phyloP scores from a whole-genome alignment of 2,888 invertebrate genomes.

The Antitype chi region DNA sequence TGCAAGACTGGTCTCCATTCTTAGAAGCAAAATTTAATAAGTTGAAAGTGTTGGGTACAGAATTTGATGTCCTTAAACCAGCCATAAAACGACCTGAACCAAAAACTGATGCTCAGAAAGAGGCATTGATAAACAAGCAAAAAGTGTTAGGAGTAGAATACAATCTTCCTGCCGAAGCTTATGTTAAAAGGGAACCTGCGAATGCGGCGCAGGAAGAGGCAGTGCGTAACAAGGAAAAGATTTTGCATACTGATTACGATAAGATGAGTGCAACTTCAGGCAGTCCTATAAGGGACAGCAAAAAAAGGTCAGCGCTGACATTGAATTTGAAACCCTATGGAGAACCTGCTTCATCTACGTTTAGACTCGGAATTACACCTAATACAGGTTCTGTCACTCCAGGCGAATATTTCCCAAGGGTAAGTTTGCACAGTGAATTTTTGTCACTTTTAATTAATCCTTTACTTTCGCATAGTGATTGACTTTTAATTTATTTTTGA shows the following conservation, averaged over 20 bases:
- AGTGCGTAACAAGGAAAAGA: constrained; percentile 78
- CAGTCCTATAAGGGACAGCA: constrained; percentile 68
- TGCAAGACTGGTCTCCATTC: constrained; percentile 74
- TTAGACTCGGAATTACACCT: constrained; percentile 72
- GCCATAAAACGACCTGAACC: constrained; percentile 69
- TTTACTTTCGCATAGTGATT: not conserved
- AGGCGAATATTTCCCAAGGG: constrained; percentile 83
- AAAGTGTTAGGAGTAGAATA: constrained; percentile 92
- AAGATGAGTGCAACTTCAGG: constrained; percentile 46
- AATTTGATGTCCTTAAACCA: constrained; percentile 70
- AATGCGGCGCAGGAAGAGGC: constrained; percentile 86
- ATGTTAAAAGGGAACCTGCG: constrained; percentile 74
- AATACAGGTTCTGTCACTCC: constrained; percentile 82
- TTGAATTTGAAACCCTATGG: constrained; percentile 85
- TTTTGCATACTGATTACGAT: constrained; percentile 74
- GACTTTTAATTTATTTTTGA: constrained; percentile 1
- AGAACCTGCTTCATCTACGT: constrained; percentile 63
- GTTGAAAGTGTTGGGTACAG: constrained; percentile 80
- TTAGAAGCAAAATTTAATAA: constrained; percentile 83
- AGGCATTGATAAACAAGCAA: constrained; percentile 91
- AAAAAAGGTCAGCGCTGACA: constrained; percentile 79
- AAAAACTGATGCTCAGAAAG: constrained; percentile 88
- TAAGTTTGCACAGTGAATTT: constrained; percentile 66
- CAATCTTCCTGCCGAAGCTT: constrained; percentile 80
- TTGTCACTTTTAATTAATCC: not conserved